Evolutionary conservation across 1,140 invertebrate species (phyloP).

Genomic region (Melitaea cinxia): DNA sequence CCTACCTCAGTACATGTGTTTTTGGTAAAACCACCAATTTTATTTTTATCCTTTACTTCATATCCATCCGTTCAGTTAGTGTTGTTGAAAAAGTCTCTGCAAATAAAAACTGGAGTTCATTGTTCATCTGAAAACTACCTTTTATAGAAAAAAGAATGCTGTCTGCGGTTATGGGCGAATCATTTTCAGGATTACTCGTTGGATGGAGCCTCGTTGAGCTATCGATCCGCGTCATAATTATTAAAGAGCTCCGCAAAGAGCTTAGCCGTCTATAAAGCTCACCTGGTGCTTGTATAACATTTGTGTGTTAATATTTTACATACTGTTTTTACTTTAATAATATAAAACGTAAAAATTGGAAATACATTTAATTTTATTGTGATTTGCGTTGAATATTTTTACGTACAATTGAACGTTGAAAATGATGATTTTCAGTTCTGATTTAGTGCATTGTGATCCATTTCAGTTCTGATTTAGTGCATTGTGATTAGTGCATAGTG

Average conservation of each 20-base stretch:
- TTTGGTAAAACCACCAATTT: not conserved
- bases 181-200: constrained; percentile 37
- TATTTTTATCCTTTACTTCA: constrained; percentile 18
- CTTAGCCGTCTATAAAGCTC: constrained; percentile 26
- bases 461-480: not conserved
- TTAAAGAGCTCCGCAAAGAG: constrained; percentile 39
- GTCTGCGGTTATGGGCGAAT: constrained; percentile 35
- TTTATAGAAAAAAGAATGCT: constrained; percentile 32
- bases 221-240: constrained; percentile 45
- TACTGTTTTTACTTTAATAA: not conserved
- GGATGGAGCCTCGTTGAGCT: constrained; percentile 28
- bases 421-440: no score
- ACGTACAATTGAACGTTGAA: no score
- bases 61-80: constrained; percentile 10
- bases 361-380: not conserved
- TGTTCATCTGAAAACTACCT: constrained; percentile 35
- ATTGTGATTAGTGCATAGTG: not conserved
- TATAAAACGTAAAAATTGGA: not conserved
- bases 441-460: not conserved
- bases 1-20: no score
- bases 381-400: not conserved
- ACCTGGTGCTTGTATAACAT: constrained; percentile 22
- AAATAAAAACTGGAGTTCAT: constrained; percentile 32
- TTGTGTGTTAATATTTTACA: constrained; percentile 18
- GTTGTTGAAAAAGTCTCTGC: constrained; percentile 27